Evolutionary conservation across 2,113 vertebrate genomes (phyloP).

Genomic region (Pipra filicauda): DNA sequence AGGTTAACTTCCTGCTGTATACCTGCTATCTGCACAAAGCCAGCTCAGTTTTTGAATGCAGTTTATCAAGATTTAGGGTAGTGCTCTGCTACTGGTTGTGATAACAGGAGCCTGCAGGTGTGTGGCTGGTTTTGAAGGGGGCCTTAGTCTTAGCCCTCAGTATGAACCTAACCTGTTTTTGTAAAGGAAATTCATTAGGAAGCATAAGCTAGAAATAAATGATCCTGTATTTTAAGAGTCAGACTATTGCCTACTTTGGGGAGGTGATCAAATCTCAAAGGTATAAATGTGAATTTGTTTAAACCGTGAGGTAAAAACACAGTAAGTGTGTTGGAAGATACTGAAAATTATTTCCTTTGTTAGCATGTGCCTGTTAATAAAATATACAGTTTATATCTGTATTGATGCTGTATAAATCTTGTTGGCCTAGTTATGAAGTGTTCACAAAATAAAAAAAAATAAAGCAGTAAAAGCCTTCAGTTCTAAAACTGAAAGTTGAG

Average conservation of each 20-base stretch:
- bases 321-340: not conserved
- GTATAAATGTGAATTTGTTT: not conserved
- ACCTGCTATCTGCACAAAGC: not conserved
- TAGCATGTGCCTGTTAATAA: not conserved
- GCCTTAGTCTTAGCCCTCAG: not conserved
- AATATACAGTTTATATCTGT: not conserved
- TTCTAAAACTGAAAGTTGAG: not conserved
- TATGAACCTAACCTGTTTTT: not conserved
- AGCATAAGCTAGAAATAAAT: not conserved
- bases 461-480: not conserved
- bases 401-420: not conserved
- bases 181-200: not conserved
- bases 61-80: not conserved
- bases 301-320: not conserved
- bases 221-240: not conserved
- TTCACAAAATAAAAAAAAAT: not conserved
- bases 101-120: not conserved
- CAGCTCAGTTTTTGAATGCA: not conserved
- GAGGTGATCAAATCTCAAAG: not conserved
- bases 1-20: not conserved
- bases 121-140: not conserved
- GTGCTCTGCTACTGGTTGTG: not conserved
- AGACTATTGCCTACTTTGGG: not conserved
- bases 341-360: not conserved
- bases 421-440: not conserved